Percentiles rank a stretch among this genome's conserved stretches.
phyloP scores from a whole-genome alignment of 2,888 invertebrate genomes.

The Smittia sp. region DNA sequence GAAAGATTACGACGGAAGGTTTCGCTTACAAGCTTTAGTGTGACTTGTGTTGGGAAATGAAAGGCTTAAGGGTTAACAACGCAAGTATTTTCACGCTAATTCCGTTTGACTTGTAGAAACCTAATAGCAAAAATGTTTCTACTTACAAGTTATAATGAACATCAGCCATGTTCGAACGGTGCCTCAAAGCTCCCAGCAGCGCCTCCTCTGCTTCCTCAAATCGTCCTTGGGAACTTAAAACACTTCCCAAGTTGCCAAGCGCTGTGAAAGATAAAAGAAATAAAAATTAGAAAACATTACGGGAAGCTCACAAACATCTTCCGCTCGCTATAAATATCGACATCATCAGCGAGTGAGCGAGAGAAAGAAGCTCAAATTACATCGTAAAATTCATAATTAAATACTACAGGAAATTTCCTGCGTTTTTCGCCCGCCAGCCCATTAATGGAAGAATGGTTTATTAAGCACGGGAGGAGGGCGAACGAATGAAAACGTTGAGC shows the following conservation, averaged over 20 bases:
- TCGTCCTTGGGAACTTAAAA: constrained; percentile 85
- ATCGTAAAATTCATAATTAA: constrained; percentile 39
- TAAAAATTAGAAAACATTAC: neutral
- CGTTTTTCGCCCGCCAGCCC: constrained; percentile 3
- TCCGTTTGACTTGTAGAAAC: too few species aligned
- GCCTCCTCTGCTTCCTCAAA: constrained; percentile 86
- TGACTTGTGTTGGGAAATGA: too few species aligned
- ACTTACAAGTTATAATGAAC: constrained; percentile 99
- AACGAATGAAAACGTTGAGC: constrained; percentile 13
- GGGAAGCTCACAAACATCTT: neutral
- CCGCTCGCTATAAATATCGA: constrained; percentile 34
- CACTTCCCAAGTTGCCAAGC: constrained; percentile 94
- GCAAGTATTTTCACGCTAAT: too few species aligned
- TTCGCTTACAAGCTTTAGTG: too few species aligned
- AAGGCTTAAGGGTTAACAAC: too few species aligned
- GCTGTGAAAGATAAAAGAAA: constrained; percentile 61
- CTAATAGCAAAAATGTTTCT: neutral
- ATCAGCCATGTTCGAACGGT: constrained; percentile 97
- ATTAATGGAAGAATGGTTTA: constrained; percentile 18
- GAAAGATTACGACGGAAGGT: too few species aligned
- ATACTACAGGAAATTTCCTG: constrained; percentile 36
- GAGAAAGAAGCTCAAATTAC: constrained; percentile 21
- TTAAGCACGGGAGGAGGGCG: neutral
- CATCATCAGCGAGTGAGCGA: neutral
- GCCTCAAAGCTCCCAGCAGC: constrained; percentile 83